Conservation (phyloP, 2,113 vertebrate species). For the Maccullochella peelii region DNA sequence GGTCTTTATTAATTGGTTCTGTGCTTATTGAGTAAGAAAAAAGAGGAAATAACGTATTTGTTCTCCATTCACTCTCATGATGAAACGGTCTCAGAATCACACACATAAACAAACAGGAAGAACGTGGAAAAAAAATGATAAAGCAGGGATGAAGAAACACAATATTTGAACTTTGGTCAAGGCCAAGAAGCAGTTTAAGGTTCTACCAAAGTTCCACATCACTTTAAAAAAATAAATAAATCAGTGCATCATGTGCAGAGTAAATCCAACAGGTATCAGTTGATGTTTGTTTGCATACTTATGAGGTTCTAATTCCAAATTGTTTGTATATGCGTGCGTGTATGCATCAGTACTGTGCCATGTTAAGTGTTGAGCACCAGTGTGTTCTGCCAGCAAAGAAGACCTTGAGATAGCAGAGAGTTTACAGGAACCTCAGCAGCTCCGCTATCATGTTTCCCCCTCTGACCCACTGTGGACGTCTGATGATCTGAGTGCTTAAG, state of each 20-base stretch:
- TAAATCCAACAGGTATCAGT: slow-evolving; percentile 11
- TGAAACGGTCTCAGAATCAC: background rate
- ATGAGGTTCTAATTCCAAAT: background rate
- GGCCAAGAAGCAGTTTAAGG: background rate
- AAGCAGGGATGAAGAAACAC: background rate
- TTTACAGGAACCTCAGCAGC: slow-evolving; percentile 60
- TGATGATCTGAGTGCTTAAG: slow-evolving; percentile 57
- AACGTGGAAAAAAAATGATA: background rate
- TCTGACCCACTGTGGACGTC: slow-evolving; percentile 56
- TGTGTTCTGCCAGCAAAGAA: slow-evolving; percentile 66
- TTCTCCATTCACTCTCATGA: background rate
- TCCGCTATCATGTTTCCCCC: slow-evolving; percentile 56
- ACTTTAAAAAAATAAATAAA: background rate
- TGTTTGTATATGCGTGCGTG: background rate
- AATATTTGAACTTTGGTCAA: background rate
- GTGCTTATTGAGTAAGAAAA: background rate
- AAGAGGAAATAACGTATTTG: background rate
- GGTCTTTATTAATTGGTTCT: background rate
- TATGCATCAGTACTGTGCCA: slow-evolving; percentile 28
- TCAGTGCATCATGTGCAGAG: background rate
- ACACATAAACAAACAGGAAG: background rate
- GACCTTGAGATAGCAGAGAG: slow-evolving; percentile 61
- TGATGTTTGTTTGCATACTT: background rate
- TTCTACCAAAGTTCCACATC: background rate
- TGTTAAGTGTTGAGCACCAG: slow-evolving; percentile 33